Percentiles rank a stretch among this genome's conserved stretches.
These are phyloP conservation scores for Cantharis flavilabris DNA, from an alignment of 2,888 invertebrate genomes.

Conservation along the genomic window DNA sequence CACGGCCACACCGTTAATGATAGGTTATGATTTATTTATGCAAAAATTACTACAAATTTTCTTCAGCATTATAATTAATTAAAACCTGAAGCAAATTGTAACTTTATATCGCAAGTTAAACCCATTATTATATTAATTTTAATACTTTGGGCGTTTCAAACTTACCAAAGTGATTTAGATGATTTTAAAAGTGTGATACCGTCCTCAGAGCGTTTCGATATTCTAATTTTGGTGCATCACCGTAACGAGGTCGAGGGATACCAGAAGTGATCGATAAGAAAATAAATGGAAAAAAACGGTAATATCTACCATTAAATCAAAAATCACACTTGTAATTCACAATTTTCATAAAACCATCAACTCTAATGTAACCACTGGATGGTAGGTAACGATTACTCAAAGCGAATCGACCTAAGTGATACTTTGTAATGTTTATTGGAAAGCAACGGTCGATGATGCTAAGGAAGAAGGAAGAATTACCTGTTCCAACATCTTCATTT, in stretches of 20 bases:
- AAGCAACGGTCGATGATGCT: background rate
- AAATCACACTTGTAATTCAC: background rate
- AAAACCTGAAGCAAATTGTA: constrained; percentile 8
- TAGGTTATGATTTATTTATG: background rate
- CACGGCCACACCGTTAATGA: background rate
- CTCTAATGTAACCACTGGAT: background rate
- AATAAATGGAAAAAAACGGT: background rate
- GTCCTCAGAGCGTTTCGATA: background rate
- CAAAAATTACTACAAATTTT: background rate
- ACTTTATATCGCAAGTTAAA: background rate
- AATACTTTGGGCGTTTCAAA: background rate
- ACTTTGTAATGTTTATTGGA: background rate
- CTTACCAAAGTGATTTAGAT: background rate
- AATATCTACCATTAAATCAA: background rate
- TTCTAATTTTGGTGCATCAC: background rate
- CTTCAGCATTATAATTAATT: constrained; percentile 4
- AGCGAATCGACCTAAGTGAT: background rate
- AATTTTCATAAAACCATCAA: background rate
- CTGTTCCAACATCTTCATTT: background rate
- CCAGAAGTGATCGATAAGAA: background rate
- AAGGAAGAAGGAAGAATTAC: background rate
- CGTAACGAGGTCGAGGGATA: background rate
- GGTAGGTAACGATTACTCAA: background rate
- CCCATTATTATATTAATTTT: background rate
- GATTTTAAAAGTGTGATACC: background rate